These are phyloP conservation scores for Tineola bisselliella DNA, from an alignment of 2,888 invertebrate genomes.

Conservation along the genomic window DNA sequence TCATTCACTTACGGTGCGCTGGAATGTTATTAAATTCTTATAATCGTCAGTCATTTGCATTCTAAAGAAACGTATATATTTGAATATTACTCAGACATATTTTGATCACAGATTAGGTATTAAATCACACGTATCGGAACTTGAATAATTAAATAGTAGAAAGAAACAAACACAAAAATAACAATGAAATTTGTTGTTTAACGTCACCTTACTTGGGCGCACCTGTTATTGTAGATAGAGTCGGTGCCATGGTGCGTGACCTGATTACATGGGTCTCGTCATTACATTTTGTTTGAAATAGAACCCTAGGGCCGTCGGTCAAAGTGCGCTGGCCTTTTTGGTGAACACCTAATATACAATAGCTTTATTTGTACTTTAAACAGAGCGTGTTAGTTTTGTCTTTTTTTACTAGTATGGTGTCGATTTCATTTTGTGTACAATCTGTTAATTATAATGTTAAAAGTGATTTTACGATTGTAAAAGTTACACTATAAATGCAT, in stretches of 20 bases:
- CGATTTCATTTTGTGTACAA: not conserved
- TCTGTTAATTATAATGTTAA: not conserved
- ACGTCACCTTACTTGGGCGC: not conserved
- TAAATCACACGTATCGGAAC: not conserved
- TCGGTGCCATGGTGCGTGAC: slow-evolving; percentile 1
- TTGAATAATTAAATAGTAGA: not conserved
- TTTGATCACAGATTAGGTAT: too few species aligned
- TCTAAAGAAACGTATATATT: too few species aligned
- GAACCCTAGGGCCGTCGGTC: slow-evolving; percentile 2
- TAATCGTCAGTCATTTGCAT: not conserved
- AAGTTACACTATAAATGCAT: not conserved
- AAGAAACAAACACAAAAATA: not conserved
- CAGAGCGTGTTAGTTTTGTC: not conserved
- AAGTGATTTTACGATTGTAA: not conserved
- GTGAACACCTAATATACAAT: slow-evolving; percentile 1
- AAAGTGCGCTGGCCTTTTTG: slow-evolving; percentile 5
- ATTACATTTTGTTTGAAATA: not conserved
- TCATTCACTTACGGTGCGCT: not conserved
- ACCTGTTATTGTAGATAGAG: not conserved
- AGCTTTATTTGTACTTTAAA: not conserved
- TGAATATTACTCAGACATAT: too few species aligned
- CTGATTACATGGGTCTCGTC: slow-evolving; percentile 6
- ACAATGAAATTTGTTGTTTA: not conserved
- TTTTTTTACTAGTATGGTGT: not conserved
- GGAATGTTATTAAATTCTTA: not conserved